Conservation (phyloP, 2,888 invertebrate species). For the Morpho deidamia region DNA sequence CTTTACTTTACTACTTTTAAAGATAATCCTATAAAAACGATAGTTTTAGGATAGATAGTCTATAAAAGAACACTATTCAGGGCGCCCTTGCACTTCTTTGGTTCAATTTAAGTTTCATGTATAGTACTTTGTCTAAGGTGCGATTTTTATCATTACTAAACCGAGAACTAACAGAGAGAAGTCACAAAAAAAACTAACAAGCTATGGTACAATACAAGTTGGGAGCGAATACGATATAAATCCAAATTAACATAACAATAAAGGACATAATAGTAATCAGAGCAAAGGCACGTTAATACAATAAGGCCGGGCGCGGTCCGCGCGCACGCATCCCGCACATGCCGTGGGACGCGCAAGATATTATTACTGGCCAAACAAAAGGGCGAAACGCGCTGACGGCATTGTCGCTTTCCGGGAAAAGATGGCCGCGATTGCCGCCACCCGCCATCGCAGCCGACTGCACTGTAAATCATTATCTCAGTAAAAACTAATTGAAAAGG, state of each 20-base stretch:
- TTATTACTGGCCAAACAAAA: slow-evolving; percentile 30
- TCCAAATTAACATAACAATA: neutral
- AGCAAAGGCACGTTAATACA: slow-evolving; percentile 8
- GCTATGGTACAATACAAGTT: neutral
- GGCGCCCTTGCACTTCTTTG: too few species aligned
- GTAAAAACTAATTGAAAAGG: slow-evolving; percentile 70
- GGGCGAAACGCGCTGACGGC: slow-evolving; percentile 41
- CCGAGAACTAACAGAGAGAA: too few species aligned
- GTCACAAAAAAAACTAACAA: neutral
- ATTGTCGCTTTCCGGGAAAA: slow-evolving; percentile 62
- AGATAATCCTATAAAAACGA: too few species aligned
- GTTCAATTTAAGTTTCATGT: too few species aligned
- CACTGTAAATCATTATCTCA: slow-evolving; percentile 62
- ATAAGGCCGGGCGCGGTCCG: slow-evolving; percentile 3
- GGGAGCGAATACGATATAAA: neutral
- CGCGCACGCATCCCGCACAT: slow-evolving; percentile 14
- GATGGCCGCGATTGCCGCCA: slow-evolving; percentile 48
- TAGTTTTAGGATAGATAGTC: too few species aligned
- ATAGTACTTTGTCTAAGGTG: too few species aligned
- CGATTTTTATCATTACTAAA: too few species aligned
- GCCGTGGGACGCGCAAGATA: slow-evolving; percentile 18
- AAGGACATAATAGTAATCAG: slow-evolving; percentile 6
- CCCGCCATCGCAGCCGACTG: slow-evolving; percentile 30
- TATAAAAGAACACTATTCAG: too few species aligned
- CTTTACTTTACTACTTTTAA: too few species aligned